A percentile compares a stretch with the other conserved stretches of the same genome.
These are phyloP conservation scores for Microcebus lehilahytsara DNA, from an alignment of 2,113 vertebrate genomes.

Conservation along the genomic window DNA sequence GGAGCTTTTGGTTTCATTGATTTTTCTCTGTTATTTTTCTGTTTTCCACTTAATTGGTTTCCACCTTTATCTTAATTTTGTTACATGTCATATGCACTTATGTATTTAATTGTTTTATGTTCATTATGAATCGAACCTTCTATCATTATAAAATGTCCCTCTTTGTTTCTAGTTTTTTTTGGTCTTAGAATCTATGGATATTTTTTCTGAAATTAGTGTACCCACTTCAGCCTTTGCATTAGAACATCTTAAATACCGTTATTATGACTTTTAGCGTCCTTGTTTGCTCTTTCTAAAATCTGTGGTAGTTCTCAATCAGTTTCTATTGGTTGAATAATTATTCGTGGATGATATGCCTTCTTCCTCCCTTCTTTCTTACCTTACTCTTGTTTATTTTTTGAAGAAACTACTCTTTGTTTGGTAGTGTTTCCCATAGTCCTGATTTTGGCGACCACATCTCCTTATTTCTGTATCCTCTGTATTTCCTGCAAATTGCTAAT, in stretches of 20 bases:
- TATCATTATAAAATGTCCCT: neutral
- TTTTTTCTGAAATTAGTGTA: neutral
- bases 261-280: neutral
- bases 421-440: neutral
- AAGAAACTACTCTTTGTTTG: neutral
- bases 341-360: neutral
- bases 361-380: neutral
- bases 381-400: neutral
- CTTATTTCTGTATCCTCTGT: neutral
- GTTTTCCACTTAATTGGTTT: neutral
- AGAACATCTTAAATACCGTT: neutral
- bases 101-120: neutral
- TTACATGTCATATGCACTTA: neutral
- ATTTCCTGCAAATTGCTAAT: conserved; percentile 48
- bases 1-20: neutral
- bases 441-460: neutral
- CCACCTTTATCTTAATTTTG: neutral
- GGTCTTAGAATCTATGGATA: neutral
- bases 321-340: neutral
- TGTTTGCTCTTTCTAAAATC: neutral
- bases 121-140: neutral
- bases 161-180: neutral
- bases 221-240: neutral
- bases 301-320: neutral
- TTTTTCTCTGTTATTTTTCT: neutral